A percentile compares a stretch with the other conserved stretches of the same genome.
These are phyloP conservation scores for Mesorhabditis spiculigera DNA, from an alignment of 2,888 invertebrate genomes.

Conservation along the genomic window DNA sequence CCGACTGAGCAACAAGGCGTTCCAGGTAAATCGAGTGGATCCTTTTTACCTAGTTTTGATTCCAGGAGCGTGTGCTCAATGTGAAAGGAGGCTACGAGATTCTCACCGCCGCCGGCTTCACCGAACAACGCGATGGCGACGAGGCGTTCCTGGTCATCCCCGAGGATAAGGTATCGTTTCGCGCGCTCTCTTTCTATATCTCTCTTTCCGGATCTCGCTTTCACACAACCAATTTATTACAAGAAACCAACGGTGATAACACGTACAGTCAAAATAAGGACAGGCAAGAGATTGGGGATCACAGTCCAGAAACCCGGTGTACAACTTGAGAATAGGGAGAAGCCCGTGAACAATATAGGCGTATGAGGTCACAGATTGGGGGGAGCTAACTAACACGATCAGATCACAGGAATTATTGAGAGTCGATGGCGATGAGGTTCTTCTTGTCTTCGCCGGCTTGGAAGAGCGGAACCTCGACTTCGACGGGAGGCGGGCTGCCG, in stretches of 20 bases:
- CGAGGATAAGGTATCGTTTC: constrained; percentile 23
- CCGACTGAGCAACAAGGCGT: constrained; percentile 77
- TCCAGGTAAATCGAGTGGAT: constrained; percentile 60
- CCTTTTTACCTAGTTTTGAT: constrained; percentile 1
- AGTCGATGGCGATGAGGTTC: constrained; percentile 6
- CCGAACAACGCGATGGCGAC: constrained; percentile 66
- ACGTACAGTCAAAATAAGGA: too few species aligned
- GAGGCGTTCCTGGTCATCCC: constrained; percentile 55
- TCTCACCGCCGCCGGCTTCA: constrained; percentile 69
- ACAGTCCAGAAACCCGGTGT: too few species aligned
- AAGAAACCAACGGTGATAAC: too few species aligned
- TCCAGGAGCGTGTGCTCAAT: constrained; percentile 29
- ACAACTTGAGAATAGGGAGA: too few species aligned
- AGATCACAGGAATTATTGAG: neutral
- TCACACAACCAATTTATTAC: too few species aligned
- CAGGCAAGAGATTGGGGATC: too few species aligned
- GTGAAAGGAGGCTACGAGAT: constrained; percentile 34
- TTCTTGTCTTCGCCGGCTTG: neutral
- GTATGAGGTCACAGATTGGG: too few species aligned
- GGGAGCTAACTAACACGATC: constrained; percentile 10
- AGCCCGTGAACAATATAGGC: too few species aligned
- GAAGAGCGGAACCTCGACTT: too few species aligned
- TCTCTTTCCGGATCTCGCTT: too few species aligned
- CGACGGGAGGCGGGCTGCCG: too few species aligned
- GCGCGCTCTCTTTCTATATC: too few species aligned